A percentile compares a stretch with the other conserved stretches of the same genome.
Conservation (phyloP, 2,888 invertebrate genomes). For the Plagiodera versicolora region DNA sequence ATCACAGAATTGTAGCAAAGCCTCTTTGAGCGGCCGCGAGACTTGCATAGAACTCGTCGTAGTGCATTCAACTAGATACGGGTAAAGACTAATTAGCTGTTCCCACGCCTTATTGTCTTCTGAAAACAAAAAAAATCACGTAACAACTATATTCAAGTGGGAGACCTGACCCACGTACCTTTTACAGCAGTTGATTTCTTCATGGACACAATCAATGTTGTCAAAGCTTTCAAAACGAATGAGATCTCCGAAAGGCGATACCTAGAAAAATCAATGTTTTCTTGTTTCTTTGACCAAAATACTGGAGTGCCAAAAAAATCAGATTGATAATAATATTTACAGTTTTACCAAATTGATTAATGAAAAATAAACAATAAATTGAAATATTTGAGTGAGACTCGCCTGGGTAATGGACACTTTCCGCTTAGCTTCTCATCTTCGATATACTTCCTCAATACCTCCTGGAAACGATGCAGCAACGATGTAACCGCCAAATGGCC, state of each 20-base stretch:
- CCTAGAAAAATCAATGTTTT: too few species aligned
- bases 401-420: slow-evolving; percentile 84
- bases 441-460: slow-evolving; percentile 85
- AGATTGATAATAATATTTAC: too few species aligned
- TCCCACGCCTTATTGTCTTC: slow-evolving; percentile 92
- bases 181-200: slow-evolving; percentile 88
- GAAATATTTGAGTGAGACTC: too few species aligned
- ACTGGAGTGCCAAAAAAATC: too few species aligned
- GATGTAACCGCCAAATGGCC: slow-evolving; percentile 88
- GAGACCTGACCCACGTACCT: too few species aligned
- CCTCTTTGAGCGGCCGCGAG: slow-evolving; percentile 77
- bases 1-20: slow-evolving; percentile 85
- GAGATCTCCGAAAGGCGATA: slow-evolving; percentile 94
- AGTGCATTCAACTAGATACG: slow-evolving; percentile 83
- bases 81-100: slow-evolving; percentile 89
- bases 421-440: slow-evolving; percentile 82
- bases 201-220: slow-evolving; percentile 87
- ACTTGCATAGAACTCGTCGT: slow-evolving; percentile 80
- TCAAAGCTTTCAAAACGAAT: slow-evolving; percentile 92
- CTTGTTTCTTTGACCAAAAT: too few species aligned
- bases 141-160: too few species aligned
- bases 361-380: too few species aligned
- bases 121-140: slow-evolving; percentile 49
- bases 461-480: slow-evolving; percentile 87
- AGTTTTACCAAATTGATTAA: too few species aligned